Conservation (phyloP, 2,113 vertebrate species). For the Archilochus colubris region DNA sequence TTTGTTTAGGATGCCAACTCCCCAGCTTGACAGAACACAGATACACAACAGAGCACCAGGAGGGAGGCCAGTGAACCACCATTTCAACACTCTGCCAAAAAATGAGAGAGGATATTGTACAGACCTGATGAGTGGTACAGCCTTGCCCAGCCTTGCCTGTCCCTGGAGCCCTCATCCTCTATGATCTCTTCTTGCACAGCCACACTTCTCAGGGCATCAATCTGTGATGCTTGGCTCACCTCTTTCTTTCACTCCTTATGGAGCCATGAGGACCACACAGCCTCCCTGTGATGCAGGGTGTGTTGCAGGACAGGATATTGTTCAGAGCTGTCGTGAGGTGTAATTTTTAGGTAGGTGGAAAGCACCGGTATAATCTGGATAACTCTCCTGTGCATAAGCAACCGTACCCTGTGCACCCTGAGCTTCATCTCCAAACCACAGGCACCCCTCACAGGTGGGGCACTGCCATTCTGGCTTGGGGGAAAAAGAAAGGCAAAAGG, state of each 20-base stretch:
- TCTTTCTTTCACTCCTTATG: fast-evolving
- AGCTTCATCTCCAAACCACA: not conserved
- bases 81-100: not conserved
- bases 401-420: not conserved
- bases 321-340: not conserved
- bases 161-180: not conserved
- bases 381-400: not conserved
- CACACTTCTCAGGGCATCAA: not conserved
- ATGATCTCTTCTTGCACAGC: not conserved
- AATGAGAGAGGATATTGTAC: not conserved
- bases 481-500: not conserved
- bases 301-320: not conserved
- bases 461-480: not conserved
- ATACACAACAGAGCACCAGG: not conserved
- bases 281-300: not conserved
- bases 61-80: not conserved
- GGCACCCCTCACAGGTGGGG: not conserved
- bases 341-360: not conserved
- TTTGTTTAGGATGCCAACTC: not conserved
- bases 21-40: not conserved
- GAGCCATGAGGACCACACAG: not conserved
- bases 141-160: not conserved
- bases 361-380: not conserved
- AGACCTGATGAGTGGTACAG: not conserved
- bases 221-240: not conserved